Conservation (phyloP, 2,113 vertebrate species). For the Addax nasomaculatus region DNA sequence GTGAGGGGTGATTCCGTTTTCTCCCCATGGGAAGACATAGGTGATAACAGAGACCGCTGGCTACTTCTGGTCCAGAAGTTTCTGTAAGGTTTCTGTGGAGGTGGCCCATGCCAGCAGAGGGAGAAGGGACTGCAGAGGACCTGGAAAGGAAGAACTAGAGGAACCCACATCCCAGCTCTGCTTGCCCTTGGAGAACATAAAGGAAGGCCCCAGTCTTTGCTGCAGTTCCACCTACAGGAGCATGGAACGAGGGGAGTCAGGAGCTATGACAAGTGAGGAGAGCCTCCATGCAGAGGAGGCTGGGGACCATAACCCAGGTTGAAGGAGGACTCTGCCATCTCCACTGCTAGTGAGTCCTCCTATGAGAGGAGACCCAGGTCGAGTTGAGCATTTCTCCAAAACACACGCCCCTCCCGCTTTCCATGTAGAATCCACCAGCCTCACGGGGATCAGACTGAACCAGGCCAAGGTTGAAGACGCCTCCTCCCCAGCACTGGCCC, state of each 20-base stretch:
- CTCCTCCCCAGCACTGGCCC: neutral
- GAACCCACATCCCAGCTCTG: fast-evolving
- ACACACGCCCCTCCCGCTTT: fast-evolving
- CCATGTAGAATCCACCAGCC: neutral
- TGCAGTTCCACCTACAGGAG: neutral
- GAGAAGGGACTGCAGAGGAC: neutral
- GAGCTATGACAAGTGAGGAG: neutral
- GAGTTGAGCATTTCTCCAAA: neutral
- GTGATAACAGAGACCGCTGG: neutral
- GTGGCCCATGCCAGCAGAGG: neutral
- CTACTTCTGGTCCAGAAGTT: neutral
- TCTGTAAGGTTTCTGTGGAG: neutral
- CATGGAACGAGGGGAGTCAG: neutral
- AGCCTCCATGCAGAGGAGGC: no score
- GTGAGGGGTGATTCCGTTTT: neutral
- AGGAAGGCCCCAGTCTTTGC: neutral
- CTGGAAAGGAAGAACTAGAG: neutral
- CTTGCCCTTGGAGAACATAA: neutral
- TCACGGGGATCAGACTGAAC: neutral
- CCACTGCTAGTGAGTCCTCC: neutral
- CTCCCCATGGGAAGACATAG: neutral
- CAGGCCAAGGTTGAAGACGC: neutral
- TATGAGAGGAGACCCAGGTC: neutral
- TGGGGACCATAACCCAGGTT: neutral
- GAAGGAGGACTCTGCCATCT: neutral